phyloP scores from a whole-genome alignment of 2,797 vertebrate genomes.

The Melanotaenia trifasciata region DNA sequence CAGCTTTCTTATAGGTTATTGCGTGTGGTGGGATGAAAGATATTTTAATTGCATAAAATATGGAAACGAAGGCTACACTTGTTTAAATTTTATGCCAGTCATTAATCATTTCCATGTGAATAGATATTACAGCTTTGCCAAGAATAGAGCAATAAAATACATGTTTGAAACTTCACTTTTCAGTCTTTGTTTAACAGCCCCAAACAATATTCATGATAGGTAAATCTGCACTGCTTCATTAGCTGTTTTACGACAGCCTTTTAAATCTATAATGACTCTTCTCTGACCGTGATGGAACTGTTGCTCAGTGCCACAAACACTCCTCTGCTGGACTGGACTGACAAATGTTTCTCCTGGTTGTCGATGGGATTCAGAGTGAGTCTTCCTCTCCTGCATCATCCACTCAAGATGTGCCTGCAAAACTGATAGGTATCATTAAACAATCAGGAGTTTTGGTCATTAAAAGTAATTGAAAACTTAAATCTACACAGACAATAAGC shows the following conservation, averaged over 20 bases:
- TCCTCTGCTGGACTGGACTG: rapidly evolving
- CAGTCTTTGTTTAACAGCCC: background rate
- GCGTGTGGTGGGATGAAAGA: background rate
- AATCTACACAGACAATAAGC: no score
- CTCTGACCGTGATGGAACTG: constrained; percentile 9
- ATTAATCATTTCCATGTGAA: background rate
- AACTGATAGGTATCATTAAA: background rate
- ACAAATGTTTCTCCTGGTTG: background rate
- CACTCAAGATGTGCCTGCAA: background rate
- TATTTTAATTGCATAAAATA: background rate
- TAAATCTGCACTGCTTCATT: constrained; percentile 18
- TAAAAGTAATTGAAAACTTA: background rate
- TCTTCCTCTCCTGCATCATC: background rate
- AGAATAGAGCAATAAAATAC: background rate
- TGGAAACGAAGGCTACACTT: background rate
- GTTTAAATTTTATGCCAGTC: background rate
- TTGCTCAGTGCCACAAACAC: background rate
- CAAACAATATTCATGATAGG: background rate
- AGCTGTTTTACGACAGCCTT: constrained; percentile 3
- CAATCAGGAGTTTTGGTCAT: background rate
- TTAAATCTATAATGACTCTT: constrained; percentile 13
- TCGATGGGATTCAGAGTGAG: background rate
- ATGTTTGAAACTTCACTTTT: background rate
- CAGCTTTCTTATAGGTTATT: background rate
- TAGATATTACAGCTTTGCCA: rapidly evolving